Conservation (phyloP, 2,888 invertebrate genomes). For the Epirrhoe tristata region DNA sequence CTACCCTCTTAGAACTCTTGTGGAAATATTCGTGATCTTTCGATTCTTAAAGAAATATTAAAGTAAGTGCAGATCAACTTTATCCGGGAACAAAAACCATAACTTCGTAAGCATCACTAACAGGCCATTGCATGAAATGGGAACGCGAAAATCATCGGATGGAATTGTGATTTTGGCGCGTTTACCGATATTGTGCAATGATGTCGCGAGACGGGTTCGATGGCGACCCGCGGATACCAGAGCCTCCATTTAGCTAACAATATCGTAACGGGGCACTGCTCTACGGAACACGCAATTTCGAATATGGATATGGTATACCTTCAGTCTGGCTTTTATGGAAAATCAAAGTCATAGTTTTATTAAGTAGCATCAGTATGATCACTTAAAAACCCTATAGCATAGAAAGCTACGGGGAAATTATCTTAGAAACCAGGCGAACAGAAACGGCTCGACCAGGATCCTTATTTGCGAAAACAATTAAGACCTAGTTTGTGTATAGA, state of each 20-base stretch:
- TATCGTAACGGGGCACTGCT: slow-evolving; percentile 57
- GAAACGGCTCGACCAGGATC: too few species aligned
- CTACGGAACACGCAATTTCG: slow-evolving; percentile 24
- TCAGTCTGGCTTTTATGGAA: too few species aligned
- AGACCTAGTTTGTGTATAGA: too few species aligned
- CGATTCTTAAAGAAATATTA: background rate
- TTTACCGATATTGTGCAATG: slow-evolving; percentile 37
- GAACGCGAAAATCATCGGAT: slow-evolving; percentile 34
- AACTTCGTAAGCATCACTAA: slow-evolving; percentile 7
- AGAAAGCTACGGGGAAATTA: too few species aligned
- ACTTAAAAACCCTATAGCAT: too few species aligned
- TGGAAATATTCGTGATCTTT: too few species aligned
- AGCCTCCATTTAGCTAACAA: slow-evolving; percentile 62
- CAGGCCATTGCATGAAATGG: slow-evolving; percentile 19
- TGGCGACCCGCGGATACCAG: slow-evolving; percentile 43
- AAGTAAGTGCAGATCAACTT: background rate
- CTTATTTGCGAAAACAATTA: too few species aligned
- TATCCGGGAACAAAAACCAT: slow-evolving; percentile 14
- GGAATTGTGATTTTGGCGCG: slow-evolving; percentile 34
- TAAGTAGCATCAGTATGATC: too few species aligned
- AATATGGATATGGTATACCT: slow-evolving; percentile 13
- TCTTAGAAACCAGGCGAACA: too few species aligned
- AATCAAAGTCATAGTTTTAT: too few species aligned
- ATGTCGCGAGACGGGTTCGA: slow-evolving; percentile 42
- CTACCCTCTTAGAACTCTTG: too few species aligned